Base-by-base conservation (phyloP, 2,113 vertebrate genomes). In the Acrocephalus arundinaceus region DNA sequence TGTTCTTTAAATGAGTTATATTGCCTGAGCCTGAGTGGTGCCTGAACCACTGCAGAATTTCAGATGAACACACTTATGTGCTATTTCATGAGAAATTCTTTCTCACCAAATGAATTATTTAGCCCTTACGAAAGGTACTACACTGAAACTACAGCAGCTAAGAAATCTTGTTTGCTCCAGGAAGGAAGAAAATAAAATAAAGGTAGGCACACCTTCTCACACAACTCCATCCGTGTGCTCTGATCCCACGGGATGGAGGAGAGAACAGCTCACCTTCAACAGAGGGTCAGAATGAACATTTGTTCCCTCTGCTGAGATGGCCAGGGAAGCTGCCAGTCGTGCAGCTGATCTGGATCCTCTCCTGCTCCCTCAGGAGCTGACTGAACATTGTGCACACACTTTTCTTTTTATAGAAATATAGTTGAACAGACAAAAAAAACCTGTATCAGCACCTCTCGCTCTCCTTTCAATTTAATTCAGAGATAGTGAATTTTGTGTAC, bases 341-440 rank as follows among this genome's bases (percentile, higher is more conserved):
- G 76, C 51, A 91, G 88, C 92, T 86, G 65, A 95, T 81, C 58
- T 92, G 85, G 85, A 93, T 72, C 49, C 77, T 90, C 86, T 97
- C 65, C 9, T 6, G 25, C 35, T 92, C 90, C 88, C 90, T 65
- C 77, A 89, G 89, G 81, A 95, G 73, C 70, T 89, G 86, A 89
- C 74, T 45, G 66, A 92, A 94, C 80, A 87, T 30, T 33, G 58
- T 87, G 61, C 43, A 59, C 21, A 58, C 48, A 28, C 71, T 90
- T 81, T 45, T 76, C 81, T 93, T 93, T 94, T 96, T 87, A 93
- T 52, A 93, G 77, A 91, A 72, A 48, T 11, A 54, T 4, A 72
- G n/a, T 54, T 76, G 54, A 92, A 72, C 68, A 65, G 59, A 77
- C 30, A 55, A 72, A 92, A 92, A 93, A 54, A 77, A 4, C 1